A percentile compares a stretch with the other conserved stretches of the same genome.
Conservation (phyloP, 2,888 invertebrate genomes). For the Tetramorium bicarinatum region DNA sequence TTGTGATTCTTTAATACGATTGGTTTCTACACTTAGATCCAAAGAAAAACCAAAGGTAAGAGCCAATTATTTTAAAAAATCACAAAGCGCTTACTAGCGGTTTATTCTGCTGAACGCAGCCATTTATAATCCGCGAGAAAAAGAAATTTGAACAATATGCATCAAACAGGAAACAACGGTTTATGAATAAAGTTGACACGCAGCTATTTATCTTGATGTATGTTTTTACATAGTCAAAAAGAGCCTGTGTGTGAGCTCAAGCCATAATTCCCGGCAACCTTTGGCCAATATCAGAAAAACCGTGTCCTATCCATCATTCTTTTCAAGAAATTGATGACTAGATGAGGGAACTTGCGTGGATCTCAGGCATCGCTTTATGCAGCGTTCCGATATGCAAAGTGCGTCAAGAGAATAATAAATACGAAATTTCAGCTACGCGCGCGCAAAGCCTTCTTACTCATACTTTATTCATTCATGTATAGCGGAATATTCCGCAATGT, state of each 20-base stretch:
- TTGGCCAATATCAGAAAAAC: conserved; percentile 48
- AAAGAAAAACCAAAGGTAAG: too few species aligned
- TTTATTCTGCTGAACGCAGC: too few species aligned
- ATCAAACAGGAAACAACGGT: conserved; percentile 10
- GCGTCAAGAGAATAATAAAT: conserved; percentile 51
- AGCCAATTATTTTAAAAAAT: too few species aligned
- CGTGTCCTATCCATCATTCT: conserved; percentile 66
- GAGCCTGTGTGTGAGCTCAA: not conserved
- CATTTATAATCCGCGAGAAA: conserved; percentile 25
- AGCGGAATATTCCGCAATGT: conserved; percentile 23
- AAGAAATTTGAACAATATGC: conserved; percentile 19
- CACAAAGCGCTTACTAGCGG: too few species aligned
- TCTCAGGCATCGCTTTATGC: conserved; percentile 21
- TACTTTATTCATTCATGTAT: conserved; percentile 49
- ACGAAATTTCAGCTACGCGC: conserved; percentile 58
- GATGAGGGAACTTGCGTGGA: conserved; percentile 40
- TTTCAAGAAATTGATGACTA: conserved; percentile 65
- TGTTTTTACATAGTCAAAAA: conserved; percentile 12
- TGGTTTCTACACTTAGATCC: too few species aligned
- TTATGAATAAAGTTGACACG: conserved; percentile 27
- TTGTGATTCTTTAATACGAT: too few species aligned
- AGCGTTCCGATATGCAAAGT: conserved; percentile 65
- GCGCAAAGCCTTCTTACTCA: conserved; percentile 30
- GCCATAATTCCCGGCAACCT: conserved; percentile 42
- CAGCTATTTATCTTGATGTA: conserved; percentile 31